These are phyloP conservation scores for Ditylenchus dipsaci DNA, from an alignment of 1,140 invertebrate genomes.

Conservation along the genomic window DNA sequence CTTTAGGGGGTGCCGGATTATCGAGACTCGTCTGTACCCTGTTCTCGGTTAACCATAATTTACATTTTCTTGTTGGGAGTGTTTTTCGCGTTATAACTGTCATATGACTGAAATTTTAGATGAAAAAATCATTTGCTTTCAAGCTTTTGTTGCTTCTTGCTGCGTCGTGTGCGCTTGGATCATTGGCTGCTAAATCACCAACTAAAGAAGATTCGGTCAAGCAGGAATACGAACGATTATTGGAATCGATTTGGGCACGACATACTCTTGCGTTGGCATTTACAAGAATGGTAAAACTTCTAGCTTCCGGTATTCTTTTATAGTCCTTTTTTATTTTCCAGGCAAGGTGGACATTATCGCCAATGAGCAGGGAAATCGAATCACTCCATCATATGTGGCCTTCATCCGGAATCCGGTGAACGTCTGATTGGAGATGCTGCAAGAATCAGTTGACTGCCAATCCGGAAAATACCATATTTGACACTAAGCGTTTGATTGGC, in stretches of 20 bases:
- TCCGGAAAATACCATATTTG: conserved; percentile 83
- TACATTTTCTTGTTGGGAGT: too few species aligned
- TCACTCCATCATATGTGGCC: conserved; percentile 79
- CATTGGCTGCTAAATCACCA: conserved; percentile 30
- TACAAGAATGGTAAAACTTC: conserved; percentile 64
- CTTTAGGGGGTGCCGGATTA: too few species aligned
- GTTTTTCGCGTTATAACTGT: too few species aligned
- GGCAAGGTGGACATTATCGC: conserved; percentile 91
- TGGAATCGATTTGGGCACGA: conserved; percentile 41
- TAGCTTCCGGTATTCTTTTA: too few species aligned
- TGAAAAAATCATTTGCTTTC: not conserved
- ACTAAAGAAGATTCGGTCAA: conserved; percentile 35
- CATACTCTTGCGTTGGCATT: conserved; percentile 58
- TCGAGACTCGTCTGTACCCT: too few species aligned
- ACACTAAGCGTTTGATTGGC: conserved; percentile 71
- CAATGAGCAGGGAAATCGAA: conserved; percentile 86
- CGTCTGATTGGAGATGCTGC: conserved; percentile 73
- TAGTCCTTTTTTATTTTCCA: too few species aligned
- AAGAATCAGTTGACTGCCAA: conserved; percentile 72
- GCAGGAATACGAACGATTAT: conserved; percentile 63
- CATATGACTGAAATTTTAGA: too few species aligned
- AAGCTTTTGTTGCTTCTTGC: not conserved
- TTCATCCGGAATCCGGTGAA: conserved; percentile 77
- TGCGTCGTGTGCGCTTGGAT: not conserved
- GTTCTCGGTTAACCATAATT: too few species aligned